A percentile compares a stretch with the other conserved stretches of the same genome.
Evolutionary conservation across 2,888 invertebrate species (phyloP).

Genomic region (Lingula anatina): DNA sequence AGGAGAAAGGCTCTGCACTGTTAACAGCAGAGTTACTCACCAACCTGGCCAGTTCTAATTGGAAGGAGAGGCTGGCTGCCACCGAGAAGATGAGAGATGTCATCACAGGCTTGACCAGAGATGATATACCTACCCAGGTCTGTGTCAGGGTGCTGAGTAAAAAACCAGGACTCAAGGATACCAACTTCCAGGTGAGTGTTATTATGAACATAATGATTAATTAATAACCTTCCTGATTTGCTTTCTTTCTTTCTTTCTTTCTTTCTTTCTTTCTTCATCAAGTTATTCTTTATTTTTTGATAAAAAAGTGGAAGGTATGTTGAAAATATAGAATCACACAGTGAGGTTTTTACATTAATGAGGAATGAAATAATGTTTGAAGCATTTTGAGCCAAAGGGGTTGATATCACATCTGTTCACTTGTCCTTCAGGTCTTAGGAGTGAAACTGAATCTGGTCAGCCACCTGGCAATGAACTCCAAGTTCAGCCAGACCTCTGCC

Average conservation of each 20-base stretch:
- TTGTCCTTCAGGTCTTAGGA: slow-evolving; percentile 70
- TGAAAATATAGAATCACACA: no score
- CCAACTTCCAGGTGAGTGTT: slow-evolving; percentile 69
- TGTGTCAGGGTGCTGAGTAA: slow-evolving; percentile 66
- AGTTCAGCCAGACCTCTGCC: slow-evolving; percentile 62
- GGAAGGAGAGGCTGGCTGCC: slow-evolving; percentile 76
- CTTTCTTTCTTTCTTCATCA: no score
- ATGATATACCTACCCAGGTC: slow-evolving; percentile 69
- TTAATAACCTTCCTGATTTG: no score
- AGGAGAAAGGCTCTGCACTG: slow-evolving; percentile 63
- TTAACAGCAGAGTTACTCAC: slow-evolving; percentile 60
- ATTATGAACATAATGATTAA: no score
- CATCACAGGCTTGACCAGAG: slow-evolving; percentile 56
- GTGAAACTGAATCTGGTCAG: slow-evolving; percentile 74
- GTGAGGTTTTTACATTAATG: no score
- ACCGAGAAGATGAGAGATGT: slow-evolving; percentile 67
- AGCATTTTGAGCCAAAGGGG: no score
- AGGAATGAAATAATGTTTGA: no score
- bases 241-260: no score
- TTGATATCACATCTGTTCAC: no score
- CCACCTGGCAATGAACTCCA: slow-evolving; percentile 66
- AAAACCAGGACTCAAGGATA: slow-evolving; percentile 83
- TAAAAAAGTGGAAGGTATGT: no score
- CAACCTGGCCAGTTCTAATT: slow-evolving; percentile 73
- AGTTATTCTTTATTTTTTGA: no score